phyloP scores from a whole-genome alignment of 2,113 vertebrate genomes.

The Hydrochoerus hydrochaeris region DNA sequence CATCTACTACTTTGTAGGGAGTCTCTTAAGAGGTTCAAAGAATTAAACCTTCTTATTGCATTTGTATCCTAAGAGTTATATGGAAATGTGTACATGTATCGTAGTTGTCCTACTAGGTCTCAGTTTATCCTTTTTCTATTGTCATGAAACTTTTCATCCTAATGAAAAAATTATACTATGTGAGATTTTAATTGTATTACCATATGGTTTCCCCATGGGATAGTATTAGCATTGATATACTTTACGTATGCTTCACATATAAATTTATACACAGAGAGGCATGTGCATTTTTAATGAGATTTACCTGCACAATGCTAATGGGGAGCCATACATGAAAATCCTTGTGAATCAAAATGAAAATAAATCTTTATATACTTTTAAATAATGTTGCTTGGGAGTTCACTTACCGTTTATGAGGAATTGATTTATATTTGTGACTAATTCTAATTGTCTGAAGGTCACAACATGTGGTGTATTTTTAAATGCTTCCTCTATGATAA shows the following conservation, averaged over 20 bases:
- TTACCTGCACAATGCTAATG: conserved; percentile 58
- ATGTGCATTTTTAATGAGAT: conserved; percentile 75
- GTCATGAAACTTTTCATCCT: conserved; percentile 35
- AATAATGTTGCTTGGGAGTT: conserved; percentile 67
- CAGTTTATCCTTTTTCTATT: conserved; percentile 31
- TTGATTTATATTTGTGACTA: conserved; percentile 68
- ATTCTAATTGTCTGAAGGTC: conserved; percentile 63
- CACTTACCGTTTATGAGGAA: conserved; percentile 68
- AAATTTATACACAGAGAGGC: conserved; percentile 71
- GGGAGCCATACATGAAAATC: conserved; percentile 67
- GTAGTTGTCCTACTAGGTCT: conserved; percentile 42
- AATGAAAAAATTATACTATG: conserved; percentile 70
- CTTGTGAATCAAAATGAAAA: conserved; percentile 69
- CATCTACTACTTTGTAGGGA: background rate
- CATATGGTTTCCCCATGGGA: conserved; percentile 26
- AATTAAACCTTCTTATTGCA: conserved; percentile 44
- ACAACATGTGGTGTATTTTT: conserved; percentile 60
- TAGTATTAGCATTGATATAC: conserved; percentile 65
- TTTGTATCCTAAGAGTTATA: background rate
- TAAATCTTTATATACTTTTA: conserved; percentile 56
- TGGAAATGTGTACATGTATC: conserved; percentile 26
- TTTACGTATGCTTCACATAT: conserved; percentile 52
- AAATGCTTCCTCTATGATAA: conserved; percentile 52
- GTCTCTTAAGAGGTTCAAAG: conserved; percentile 1
- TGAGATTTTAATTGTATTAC: conserved; percentile 63